Evolutionary conservation across 2,888 invertebrate genomes (phyloP).

Genomic region (Drosophila phalerata): DNA sequence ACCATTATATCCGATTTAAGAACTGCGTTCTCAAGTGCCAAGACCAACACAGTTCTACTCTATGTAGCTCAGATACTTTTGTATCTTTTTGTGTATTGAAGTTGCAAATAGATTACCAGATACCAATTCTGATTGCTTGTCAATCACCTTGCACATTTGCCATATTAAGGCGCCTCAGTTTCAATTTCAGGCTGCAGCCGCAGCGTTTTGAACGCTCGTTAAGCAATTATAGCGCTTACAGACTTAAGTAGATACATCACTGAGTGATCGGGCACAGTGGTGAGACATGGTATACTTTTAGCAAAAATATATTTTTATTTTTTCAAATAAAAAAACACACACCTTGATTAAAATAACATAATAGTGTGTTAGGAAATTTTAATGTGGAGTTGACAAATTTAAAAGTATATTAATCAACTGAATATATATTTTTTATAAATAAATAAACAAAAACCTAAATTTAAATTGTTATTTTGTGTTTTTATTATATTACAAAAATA

Average conservation of each 20-base stretch:
- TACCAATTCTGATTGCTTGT: slow-evolving; percentile 55
- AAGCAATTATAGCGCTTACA: slow-evolving; percentile 74
- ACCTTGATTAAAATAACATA: no score
- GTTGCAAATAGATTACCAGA: slow-evolving; percentile 47
- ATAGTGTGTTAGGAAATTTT: no score
- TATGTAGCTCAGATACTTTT: slow-evolving; percentile 3
- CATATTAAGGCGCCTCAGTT: slow-evolving; percentile 76
- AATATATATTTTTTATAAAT: no score
- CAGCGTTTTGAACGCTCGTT: slow-evolving; percentile 75
- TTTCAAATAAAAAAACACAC: no score
- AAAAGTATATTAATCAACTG: no score
- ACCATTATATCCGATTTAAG: slow-evolving; percentile 34
- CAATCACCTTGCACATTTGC: slow-evolving; percentile 67
- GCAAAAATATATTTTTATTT: neutral
- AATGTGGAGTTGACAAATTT: no score
- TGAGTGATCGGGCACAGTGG: slow-evolving; percentile 39
- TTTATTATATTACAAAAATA: neutral
- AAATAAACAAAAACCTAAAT: no score
- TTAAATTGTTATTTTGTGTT: neutral
- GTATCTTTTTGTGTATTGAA: slow-evolving; percentile 9
- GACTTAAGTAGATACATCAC: slow-evolving; percentile 51
- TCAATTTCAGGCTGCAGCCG: slow-evolving; percentile 37
- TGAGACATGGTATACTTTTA: neutral
- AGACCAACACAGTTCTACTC: neutral
- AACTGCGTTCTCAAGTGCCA: slow-evolving; percentile 45